phyloP scores from a whole-genome alignment of 2,797 vertebrate species.

The Cyprinella venusta region DNA sequence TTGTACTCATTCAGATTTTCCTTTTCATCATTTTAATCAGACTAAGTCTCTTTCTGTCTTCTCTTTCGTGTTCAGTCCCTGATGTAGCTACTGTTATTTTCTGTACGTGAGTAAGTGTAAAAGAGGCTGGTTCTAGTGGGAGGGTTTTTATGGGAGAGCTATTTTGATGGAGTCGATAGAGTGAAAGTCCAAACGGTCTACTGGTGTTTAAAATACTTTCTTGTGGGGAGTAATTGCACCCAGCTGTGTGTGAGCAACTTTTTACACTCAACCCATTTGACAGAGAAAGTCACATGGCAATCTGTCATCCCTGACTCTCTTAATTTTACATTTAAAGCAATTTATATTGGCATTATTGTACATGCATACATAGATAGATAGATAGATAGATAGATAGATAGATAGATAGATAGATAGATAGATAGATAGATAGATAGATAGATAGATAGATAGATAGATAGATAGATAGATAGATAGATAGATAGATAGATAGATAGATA shows the following conservation, averaged over 20 bases:
- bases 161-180: conserved; percentile 73
- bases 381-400: too few relatives aligned
- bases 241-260: conserved; percentile 73
- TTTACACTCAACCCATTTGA: conserved; percentile 61
- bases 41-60: conserved; percentile 7
- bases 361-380: neutral
- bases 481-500: too few relatives aligned
- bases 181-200: conserved; percentile 59
- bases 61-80: neutral
- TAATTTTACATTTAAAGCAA: neutral
- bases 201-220: conserved; percentile 74
- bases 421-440: too few relatives aligned
- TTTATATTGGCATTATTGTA: neutral
- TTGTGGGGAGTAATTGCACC: conserved; percentile 74
- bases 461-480: too few relatives aligned
- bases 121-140: conserved; percentile 53
- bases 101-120: neutral
- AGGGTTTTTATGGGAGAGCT: conserved; percentile 67
- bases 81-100: neutral
- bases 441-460: too few relatives aligned
- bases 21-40: conserved; percentile 28
- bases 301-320: neutral
- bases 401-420: too few relatives aligned
- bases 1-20: conserved; percentile 10
- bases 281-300: conserved; percentile 23